Evolutionary conservation across 1,140 invertebrate genomes (phyloP), one percentile per base, ranked within the genome.

Genomic region (Aphis gossypii): DNA sequence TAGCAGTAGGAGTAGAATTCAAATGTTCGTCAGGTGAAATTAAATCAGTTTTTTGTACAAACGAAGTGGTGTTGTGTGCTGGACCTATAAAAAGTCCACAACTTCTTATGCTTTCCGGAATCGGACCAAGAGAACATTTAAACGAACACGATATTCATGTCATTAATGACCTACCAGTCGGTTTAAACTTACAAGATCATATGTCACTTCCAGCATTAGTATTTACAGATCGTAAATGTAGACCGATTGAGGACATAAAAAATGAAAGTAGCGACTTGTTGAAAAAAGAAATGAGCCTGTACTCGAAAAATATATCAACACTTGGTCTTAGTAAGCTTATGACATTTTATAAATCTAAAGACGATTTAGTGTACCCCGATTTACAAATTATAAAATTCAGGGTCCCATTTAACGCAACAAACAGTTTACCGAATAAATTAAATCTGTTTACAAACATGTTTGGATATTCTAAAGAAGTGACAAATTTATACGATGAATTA

Each of bases 161-260:
- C 0, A 95, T 98, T 23, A 95, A 97, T 94, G 96, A 97, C 93
- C 95, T 97, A 25, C 96, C 93, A n/a, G 97, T 98, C 0, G 98
- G 98, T 1, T 96, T 97, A 92, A 98, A 98, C 95, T 95, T 98
- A 0, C 97, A 97, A 94, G 97, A 98, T 95, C 97, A 98, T 94
- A 96, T 97, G 30, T 97, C 94, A 2, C 96, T 97, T 88, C 96
- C 96, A 44, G 96, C 96, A 5, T 95, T 97, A 87, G 96, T 96
- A 0, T 97, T 97, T 94, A 96, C 20, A 95, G 95, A 30, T 95
- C 96, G 82, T 95, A 96, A 94, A 97, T 96, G 0, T 96, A 96
- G 0, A 97, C 20, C 89, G 23, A 25, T 6, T 21, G 90, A 92
- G 2, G 48, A 91, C 6, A 87, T 94, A 94, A 97, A 82, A 95